Evolutionary conservation across 2,797 vertebrate species (phyloP).

Genomic region (Dendrocincla tyrannina): DNA sequence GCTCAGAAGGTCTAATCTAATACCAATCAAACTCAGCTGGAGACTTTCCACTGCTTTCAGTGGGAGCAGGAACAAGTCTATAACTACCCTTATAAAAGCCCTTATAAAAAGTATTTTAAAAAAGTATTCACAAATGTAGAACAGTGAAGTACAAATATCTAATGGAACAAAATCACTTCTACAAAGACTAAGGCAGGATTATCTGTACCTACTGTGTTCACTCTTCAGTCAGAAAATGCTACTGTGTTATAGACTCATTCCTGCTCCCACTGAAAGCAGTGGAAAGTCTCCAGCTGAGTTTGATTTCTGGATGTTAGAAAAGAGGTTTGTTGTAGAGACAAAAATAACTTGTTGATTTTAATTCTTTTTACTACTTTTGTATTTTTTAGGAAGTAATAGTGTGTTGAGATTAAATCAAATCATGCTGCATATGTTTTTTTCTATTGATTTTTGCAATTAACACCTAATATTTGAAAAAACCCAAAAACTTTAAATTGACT

Average conservation of each 20-base stretch:
- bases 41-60: neutral
- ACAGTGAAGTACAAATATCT: neutral
- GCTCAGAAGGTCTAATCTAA: neutral
- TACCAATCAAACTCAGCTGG: neutral
- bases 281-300: too few relatives aligned
- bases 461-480: neutral
- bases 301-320: neutral
- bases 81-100: neutral
- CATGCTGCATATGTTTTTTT: rapidly evolving
- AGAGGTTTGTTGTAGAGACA: neutral
- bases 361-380: neutral
- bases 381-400: neutral
- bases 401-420: neutral
- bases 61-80: neutral
- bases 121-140: neutral
- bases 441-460: neutral
- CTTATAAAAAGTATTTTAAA: neutral
- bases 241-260: too few relatives aligned
- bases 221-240: neutral
- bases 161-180: neutral
- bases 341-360: neutral
- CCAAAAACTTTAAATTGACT: neutral
- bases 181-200: neutral
- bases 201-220: neutral
- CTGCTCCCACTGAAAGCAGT: too few relatives aligned